A percentile compares a stretch with the other conserved stretches of the same genome.
These are phyloP conservation scores for Uloborus plumipes DNA, from an alignment of 2,888 invertebrate species.

Conservation along the genomic window DNA sequence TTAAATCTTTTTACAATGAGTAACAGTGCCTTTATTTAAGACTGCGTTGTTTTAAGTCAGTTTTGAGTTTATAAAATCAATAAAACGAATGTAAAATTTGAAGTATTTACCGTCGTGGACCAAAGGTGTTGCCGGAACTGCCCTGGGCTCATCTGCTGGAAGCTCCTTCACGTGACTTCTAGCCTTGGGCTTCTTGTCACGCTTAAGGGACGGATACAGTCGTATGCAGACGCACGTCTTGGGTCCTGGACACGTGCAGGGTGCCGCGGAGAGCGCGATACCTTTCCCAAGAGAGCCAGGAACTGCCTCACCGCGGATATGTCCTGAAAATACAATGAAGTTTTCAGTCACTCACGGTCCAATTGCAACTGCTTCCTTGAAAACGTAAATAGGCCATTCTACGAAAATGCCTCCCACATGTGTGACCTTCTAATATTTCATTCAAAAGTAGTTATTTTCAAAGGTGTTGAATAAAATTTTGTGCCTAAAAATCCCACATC, in stretches of 20 bases:
- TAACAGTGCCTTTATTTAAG: too few relatives aligned
- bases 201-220: not conserved
- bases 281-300: conserved; percentile 69
- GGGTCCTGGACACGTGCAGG: conserved; percentile 73
- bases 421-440: too few relatives aligned
- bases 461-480: too few relatives aligned
- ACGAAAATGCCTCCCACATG: too few relatives aligned
- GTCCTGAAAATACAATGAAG: conserved; percentile 5
- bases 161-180: conserved; percentile 1
- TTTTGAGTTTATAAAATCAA: too few relatives aligned
- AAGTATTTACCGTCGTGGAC: conserved; percentile 26
- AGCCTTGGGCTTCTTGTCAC: not conserved
- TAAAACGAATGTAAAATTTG: not conserved
- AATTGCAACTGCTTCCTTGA: too few relatives aligned
- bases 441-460: too few relatives aligned
- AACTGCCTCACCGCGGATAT: conserved; percentile 32
- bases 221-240: conserved; percentile 73
- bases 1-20: too few relatives aligned
- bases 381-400: too few relatives aligned
- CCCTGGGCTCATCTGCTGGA: not conserved
- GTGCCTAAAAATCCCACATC: too few relatives aligned
- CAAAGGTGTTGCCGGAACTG: conserved; percentile 28
- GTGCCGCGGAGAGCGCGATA: conserved; percentile 73
- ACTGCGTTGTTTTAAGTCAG: too few relatives aligned
- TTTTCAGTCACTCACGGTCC: not conserved